Base-by-base conservation (phyloP, 2,888 invertebrate species). In the Tetragonisca angustula region DNA sequence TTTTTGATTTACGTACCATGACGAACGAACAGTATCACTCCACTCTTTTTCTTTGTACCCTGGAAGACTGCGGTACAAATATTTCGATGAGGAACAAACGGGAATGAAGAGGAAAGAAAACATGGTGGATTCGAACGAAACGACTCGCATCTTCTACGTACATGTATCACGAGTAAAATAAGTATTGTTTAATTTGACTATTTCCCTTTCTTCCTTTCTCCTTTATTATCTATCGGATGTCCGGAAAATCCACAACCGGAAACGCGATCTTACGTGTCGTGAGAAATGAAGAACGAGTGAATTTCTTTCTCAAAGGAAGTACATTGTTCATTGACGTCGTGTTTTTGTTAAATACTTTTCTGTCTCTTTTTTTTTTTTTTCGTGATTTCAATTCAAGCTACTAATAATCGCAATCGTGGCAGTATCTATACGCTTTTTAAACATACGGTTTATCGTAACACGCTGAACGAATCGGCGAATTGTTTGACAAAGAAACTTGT, bases 1-100 rank as follows among this genome's bases (percentile, higher is more conserved):
- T 68, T 71, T 91, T 92, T 91, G 88, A 92, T 92, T 91, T 83
- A 88, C 87, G 83, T 86, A 86, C 80, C 83, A 90, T 84, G 87
- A 88, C 88, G 81, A 88, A 91, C 84, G 83, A 90, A 85, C 81
- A 84, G 86, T 87, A 79, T 73, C 85, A 70, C n/a, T 61, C 70
- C 49, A 81, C 67, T 75, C 59, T 83, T 62, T 62, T 72, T 59
- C 71, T 88, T 91, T 91, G 90, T 92, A 92, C 91, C 92, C 85
- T 92, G 92, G 89, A 92, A 92, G 91, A 91, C 91, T 90, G 86
- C 76, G 92, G 91, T 91, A 91, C 91, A 91, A 90, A 88, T 85
- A 71, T 88, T 81, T 65, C 71, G 73, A 65, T 36, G 43, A 69
- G 32, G 36, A 65, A 65, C 68, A 69, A 70, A 75, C 36, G 49